A percentile compares a stretch with the other conserved stretches of the same genome.
These are phyloP conservation scores for Campoplex nolae DNA, from an alignment of 2,888 invertebrate genomes.

Conservation along the genomic window DNA sequence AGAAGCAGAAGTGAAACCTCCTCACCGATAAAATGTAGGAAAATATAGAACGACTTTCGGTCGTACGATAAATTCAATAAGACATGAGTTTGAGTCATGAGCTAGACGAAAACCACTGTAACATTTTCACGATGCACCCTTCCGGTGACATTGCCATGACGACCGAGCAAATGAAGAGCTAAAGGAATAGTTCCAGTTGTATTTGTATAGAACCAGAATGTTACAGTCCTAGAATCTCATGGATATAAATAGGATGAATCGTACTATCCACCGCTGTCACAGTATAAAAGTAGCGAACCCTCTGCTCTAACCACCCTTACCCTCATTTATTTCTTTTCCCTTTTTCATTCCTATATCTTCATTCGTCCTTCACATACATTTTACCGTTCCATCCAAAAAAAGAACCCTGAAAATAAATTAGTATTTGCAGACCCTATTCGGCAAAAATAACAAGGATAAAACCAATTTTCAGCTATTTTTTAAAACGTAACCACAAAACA, in stretches of 20 bases:
- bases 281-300: constrained; percentile 68
- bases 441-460: neutral
- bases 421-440: neutral
- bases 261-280: constrained; percentile 63
- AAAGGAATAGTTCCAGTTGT: constrained; percentile 36
- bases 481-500: neutral
- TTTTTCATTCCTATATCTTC: constrained; percentile 63
- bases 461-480: neutral
- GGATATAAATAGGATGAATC: constrained; percentile 73
- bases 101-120: constrained; percentile 35
- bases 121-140: constrained; percentile 30
- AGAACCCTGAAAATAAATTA: neutral
- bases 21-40: constrained; percentile 12
- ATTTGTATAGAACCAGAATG: neutral
- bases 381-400: neutral
- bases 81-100: constrained; percentile 70
- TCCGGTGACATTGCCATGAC: constrained; percentile 24
- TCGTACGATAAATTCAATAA: constrained; percentile 73
- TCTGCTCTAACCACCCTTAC: constrained; percentile 56
- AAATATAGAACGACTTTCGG: constrained; percentile 16
- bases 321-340: constrained; percentile 39
- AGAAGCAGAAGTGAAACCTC: constrained; percentile 3
- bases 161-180: constrained; percentile 27
- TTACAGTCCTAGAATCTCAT: constrained; percentile 47
- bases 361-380: constrained; percentile 42